phyloP scores from a whole-genome alignment of 2,888 invertebrate species.

The Nemotelus pantherinus region DNA sequence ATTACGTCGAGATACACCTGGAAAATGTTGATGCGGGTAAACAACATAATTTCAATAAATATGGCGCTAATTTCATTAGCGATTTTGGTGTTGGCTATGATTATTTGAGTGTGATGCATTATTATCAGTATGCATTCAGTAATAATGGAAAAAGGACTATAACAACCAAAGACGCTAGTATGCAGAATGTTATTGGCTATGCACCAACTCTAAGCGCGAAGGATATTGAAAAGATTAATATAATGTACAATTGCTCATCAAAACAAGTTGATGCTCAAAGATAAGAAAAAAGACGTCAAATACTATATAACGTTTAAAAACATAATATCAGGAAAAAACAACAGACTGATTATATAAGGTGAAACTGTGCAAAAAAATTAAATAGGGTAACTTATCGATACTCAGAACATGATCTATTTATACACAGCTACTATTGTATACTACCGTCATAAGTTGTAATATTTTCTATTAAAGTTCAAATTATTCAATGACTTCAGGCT shows the following conservation, averaged over 20 bases:
- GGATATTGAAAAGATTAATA: constrained; percentile 74
- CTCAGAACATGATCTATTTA: no score
- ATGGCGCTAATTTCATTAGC: not conserved
- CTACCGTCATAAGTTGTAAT: no score
- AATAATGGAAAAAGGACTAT: constrained; percentile 74
- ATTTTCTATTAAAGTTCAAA: no score
- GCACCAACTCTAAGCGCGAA: constrained; percentile 73
- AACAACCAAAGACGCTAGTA: not conserved
- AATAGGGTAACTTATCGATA: no score
- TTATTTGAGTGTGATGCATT: constrained; percentile 84
- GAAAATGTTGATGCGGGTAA: constrained; percentile 67
- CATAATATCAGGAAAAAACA: no score
- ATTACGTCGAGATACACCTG: constrained; percentile 70
- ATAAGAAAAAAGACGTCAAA: no score
- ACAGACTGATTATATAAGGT: no score
- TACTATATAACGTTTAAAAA: no score
- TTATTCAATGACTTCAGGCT: no score
- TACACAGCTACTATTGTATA: no score
- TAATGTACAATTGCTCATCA: constrained; percentile 68
- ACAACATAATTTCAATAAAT: constrained; percentile 71
- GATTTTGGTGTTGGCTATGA: constrained; percentile 70
- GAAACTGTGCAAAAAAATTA: no score
- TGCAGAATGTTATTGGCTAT: constrained; percentile 69
- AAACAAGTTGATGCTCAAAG: no score
- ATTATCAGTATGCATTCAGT: constrained; percentile 77